These are phyloP conservation scores for Amphimallon solstitiale DNA, from an alignment of 2,888 invertebrate genomes.

Conservation along the genomic window DNA sequence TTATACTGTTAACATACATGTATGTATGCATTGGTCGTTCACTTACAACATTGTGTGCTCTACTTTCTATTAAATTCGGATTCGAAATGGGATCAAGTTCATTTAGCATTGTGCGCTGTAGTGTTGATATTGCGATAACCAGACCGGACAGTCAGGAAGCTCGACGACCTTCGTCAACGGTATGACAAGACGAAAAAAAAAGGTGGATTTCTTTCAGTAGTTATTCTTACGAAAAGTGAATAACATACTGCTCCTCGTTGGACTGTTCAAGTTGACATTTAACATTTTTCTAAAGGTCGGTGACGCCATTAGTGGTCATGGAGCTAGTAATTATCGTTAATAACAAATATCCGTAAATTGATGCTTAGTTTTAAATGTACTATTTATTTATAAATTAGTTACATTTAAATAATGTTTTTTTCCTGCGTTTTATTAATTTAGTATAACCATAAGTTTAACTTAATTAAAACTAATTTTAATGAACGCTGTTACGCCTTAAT, in stretches of 20 bases:
- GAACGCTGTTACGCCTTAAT: no score
- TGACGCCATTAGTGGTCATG: conserved; percentile 8
- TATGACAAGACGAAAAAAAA: background rate
- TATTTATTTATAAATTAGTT: background rate
- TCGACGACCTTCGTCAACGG: conserved; percentile 25
- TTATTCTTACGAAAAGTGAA: conserved; percentile 3
- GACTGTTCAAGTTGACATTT: conserved; percentile 13
- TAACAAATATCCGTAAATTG: background rate
- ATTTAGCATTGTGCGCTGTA: background rate
- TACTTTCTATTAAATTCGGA: conserved; percentile 26
- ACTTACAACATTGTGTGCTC: background rate
- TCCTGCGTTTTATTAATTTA: no score
- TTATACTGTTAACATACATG: no score
- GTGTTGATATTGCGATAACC: background rate
- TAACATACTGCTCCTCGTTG: background rate
- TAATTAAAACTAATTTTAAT: no score
- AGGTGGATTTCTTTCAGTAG: conserved; percentile 11
- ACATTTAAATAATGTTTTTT: background rate
- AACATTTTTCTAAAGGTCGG: conserved; percentile 30
- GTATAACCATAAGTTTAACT: no score
- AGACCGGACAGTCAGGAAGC: conserved; percentile 8
- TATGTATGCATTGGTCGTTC: background rate
- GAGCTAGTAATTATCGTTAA: conserved; percentile 10
- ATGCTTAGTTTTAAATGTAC: background rate
- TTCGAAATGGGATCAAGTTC: conserved; percentile 26